Base-by-base conservation (phyloP, 1,140 invertebrate species). In the Pseudachorutes palmiensis region DNA sequence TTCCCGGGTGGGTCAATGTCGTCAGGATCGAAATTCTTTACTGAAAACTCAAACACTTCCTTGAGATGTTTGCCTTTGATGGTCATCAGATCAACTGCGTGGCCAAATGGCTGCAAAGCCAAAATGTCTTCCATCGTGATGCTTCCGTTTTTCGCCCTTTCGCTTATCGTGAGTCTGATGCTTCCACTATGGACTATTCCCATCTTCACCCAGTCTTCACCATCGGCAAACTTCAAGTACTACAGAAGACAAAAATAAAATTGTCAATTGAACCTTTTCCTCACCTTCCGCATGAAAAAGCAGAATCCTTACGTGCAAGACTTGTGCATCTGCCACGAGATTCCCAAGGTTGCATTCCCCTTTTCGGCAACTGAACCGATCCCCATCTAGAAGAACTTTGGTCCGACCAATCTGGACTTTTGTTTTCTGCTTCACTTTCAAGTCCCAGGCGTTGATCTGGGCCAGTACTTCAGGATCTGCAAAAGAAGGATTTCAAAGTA, bases 361-460 rank as follows among this genome's bases (percentile, higher is more conserved):
- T 57, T 71, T 65, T 33, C 80, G 71, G 64, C 80, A 81, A 0
- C 24, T 64, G 31, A 58, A 73, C 75, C 26, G 70, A 74, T 5
- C 79, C 5, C 83, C 86, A 66, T 86, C 82, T 16, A 91, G 80
- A 22, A 86, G 82, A 1, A 86, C 85, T 65, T 81, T 83, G 0
- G 81, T 77, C 29, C 81, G 29, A 28, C 59, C 59, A 9, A 61
- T 32, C 24, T 61, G 9, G 19, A 36, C 33, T n/a, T 61, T 24
- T 19, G 83, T 82, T 59, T 85, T 72, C n/a, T 76, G 77, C 1
- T 81, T 75, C 0, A 92, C 79, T 30, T 81, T 79, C 0, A 81
- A 77, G 28, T 81, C 80, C 77, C 84, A 88, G 16, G 76, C 76
- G 1, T 85, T 78, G 9, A 94, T 75, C 65, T 88, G 79, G 0